These are phyloP conservation scores for Gonatopus flavifemur DNA, from an alignment of 1,140 invertebrate genomes.

Conservation along the genomic window DNA sequence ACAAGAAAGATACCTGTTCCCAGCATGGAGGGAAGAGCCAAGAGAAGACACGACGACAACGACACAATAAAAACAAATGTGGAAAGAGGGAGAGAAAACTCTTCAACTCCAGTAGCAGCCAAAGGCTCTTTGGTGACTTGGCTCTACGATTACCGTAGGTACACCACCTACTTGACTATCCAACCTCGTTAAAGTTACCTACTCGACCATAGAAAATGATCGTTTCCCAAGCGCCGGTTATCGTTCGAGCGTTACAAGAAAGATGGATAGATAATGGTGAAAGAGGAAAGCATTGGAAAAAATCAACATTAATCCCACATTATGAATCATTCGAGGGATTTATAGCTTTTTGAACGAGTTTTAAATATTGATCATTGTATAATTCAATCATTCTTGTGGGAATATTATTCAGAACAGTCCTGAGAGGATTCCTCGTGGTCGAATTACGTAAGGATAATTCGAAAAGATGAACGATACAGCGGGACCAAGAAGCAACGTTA, in stretches of 20 bases:
- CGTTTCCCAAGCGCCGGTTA: slow-evolving; percentile 32
- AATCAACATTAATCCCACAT: too few relatives aligned
- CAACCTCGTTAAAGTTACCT: slow-evolving; percentile 37
- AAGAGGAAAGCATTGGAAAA: slow-evolving; percentile 2
- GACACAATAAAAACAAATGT: background rate
- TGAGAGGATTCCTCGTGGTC: too few relatives aligned
- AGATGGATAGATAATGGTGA: slow-evolving; percentile 7
- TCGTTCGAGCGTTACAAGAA: slow-evolving; percentile 22
- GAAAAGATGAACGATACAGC: too few relatives aligned
- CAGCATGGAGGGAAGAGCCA: background rate
- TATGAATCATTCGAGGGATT: too few relatives aligned
- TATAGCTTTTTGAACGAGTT: too few relatives aligned
- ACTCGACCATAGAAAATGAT: slow-evolving; percentile 34
- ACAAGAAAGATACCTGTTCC: slow-evolving; percentile 12
- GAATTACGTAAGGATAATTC: too few relatives aligned
- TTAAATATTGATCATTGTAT: too few relatives aligned
- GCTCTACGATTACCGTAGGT: slow-evolving; percentile 30
- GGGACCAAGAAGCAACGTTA: too few relatives aligned
- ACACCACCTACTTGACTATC: slow-evolving; percentile 38
- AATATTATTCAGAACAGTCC: too few relatives aligned
- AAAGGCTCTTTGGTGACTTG: slow-evolving; percentile 30
- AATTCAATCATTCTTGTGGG: too few relatives aligned
- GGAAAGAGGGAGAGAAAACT: slow-evolving; percentile 10
- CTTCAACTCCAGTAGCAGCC: slow-evolving; percentile 36
- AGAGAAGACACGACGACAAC: background rate